These are phyloP conservation scores for Leptopilina boulardi DNA, from an alignment of 1,140 invertebrate genomes.

Conservation along the genomic window DNA sequence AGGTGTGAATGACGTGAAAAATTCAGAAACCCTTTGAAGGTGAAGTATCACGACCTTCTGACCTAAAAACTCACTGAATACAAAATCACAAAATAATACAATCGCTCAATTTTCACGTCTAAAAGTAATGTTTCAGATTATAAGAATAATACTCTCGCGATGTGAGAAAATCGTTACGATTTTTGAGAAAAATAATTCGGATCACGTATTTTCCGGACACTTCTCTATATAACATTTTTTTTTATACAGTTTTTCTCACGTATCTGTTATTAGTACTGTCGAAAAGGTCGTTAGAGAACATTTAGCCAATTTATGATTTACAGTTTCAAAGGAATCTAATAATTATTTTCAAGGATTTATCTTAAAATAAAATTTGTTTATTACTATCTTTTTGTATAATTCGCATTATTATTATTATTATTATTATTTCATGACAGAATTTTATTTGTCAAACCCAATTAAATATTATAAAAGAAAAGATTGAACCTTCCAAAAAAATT, in stretches of 20 bases:
- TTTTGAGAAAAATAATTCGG: background rate
- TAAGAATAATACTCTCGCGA: background rate
- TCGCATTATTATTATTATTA: no score
- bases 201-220: background rate
- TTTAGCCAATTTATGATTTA: background rate
- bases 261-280: background rate
- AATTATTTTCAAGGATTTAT: no score
- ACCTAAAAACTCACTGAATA: conserved; percentile 14
- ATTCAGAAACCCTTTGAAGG: background rate
- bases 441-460: no score
- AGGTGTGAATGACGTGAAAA: background rate
- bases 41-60: background rate
- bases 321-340: no score
- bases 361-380: no score
- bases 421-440: no score
- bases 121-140: conserved; percentile 2
- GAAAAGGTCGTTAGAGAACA: background rate
- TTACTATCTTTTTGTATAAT: no score
- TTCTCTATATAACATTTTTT: background rate
- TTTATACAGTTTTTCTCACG: background rate
- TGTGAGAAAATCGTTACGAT: background rate
- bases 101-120: background rate
- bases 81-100: conserved; percentile 16
- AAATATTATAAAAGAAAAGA: no score
- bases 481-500: no score